Conservation (phyloP, 2,888 invertebrate species). For the Caenorhabditis panamensis region DNA sequence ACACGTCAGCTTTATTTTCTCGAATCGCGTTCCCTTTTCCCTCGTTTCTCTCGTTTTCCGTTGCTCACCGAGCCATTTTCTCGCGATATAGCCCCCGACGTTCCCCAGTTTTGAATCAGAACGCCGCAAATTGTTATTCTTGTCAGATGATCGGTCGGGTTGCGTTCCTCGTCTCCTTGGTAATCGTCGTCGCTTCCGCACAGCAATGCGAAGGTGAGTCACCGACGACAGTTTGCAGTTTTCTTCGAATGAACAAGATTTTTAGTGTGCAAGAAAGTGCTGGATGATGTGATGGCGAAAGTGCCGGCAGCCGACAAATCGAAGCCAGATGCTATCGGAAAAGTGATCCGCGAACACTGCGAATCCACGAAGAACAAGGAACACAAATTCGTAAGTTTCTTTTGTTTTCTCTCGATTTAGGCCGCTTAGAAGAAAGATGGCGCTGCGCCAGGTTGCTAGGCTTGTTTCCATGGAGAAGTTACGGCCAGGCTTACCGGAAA, state of each 20-base stretch:
- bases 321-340: conserved; percentile 72
- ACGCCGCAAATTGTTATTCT: neutral
- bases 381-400: conserved; percentile 77
- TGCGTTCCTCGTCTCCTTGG: conserved; percentile 33
- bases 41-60: conserved; percentile 29
- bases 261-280: conserved; percentile 80
- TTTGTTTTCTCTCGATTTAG: neutral
- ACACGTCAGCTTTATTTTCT: conserved; percentile 58
- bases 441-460: neutral
- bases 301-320: conserved; percentile 69
- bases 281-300: conserved; percentile 76
- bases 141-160: conserved; percentile 46
- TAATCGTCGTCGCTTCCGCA: conserved; percentile 41
- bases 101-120: conserved; percentile 4
- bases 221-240: neutral
- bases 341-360: conserved; percentile 75
- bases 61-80: conserved; percentile 10
- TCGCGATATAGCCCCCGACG: neutral
- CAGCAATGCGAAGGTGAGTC: conserved; percentile 69
- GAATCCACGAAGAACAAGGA: conserved; percentile 74
- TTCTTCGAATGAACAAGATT: conserved; percentile 1
- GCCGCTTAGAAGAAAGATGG: neutral
- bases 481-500: neutral
- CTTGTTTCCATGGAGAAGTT: conserved; percentile 12
- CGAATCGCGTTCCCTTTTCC: conserved; percentile 40